These are phyloP conservation scores for Gymnodraco acuticeps DNA, from an alignment of 2,797 vertebrate species.

Conservation along the genomic window DNA sequence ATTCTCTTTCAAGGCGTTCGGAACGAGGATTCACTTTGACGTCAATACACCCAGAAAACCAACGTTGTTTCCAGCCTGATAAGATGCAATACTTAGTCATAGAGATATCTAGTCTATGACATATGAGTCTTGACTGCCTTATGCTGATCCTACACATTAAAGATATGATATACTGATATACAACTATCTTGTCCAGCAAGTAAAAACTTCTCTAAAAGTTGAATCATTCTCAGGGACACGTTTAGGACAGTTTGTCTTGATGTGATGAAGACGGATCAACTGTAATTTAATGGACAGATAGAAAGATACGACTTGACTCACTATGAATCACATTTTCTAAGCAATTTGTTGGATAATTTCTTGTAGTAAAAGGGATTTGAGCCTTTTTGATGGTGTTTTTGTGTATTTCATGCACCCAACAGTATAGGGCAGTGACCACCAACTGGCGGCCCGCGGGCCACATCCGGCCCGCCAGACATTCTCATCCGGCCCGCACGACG, in stretches of 20 bases:
- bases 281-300: constrained; percentile 2
- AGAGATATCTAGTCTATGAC: background rate
- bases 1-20: background rate
- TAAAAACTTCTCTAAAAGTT: background rate
- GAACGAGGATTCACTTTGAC: background rate
- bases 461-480: too few species aligned
- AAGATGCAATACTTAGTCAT: background rate
- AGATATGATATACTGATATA: background rate
- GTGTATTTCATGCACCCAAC: too few species aligned
- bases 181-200: background rate
- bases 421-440: too few species aligned
- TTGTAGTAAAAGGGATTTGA: too few species aligned
- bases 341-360: too few species aligned
- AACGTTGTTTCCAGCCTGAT: background rate
- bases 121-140: background rate
- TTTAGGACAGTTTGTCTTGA: background rate
- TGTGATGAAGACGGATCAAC: background rate
- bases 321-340: too few species aligned
- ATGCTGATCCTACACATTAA: too few species aligned
- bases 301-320: background rate
- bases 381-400: too few species aligned
- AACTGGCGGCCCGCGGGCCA: too few species aligned
- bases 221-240: constrained; percentile 21
- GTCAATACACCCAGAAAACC: background rate
- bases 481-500: too few species aligned